Conservation (phyloP, 2,113 vertebrate species). For the Paramormyrops kingsleyae region DNA sequence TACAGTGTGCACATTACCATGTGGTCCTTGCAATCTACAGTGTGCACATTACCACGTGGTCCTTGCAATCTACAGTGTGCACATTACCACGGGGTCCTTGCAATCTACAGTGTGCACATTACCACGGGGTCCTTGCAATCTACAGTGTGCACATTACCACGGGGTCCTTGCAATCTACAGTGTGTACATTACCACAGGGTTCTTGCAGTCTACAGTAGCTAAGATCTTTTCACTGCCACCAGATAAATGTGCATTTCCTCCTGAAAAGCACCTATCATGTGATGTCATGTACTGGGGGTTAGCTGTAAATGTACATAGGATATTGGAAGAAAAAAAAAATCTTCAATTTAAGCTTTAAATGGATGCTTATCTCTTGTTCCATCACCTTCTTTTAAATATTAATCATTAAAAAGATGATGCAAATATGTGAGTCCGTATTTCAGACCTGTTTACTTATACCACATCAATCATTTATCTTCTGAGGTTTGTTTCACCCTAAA, state of each 20-base stretch:
- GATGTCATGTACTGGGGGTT: not conserved
- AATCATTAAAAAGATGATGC: not conserved
- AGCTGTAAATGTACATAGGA: not conserved
- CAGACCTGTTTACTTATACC: slow-evolving; percentile 14
- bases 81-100: not conserved
- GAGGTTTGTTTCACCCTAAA: not conserved
- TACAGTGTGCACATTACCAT: not conserved
- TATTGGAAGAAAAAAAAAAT: not conserved
- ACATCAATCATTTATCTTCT: slow-evolving; percentile 7
- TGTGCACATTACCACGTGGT: no score
- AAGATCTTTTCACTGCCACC: not conserved
- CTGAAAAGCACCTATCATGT: not conserved
- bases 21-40: no score
- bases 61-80: not conserved
- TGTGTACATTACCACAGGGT: no score
- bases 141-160: not conserved
- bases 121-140: not conserved
- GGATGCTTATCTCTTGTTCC: not conserved
- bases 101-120: not conserved
- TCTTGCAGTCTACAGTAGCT: not conserved
- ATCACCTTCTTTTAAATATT: not conserved
- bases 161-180: no score
- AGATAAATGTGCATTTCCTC: not conserved
- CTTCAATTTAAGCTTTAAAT: slow-evolving; percentile 1
- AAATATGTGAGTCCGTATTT: slow-evolving; percentile 1